These are phyloP conservation scores for Cephalophus harveyi DNA, from an alignment of 2,113 vertebrate genomes.

Conservation along the genomic window DNA sequence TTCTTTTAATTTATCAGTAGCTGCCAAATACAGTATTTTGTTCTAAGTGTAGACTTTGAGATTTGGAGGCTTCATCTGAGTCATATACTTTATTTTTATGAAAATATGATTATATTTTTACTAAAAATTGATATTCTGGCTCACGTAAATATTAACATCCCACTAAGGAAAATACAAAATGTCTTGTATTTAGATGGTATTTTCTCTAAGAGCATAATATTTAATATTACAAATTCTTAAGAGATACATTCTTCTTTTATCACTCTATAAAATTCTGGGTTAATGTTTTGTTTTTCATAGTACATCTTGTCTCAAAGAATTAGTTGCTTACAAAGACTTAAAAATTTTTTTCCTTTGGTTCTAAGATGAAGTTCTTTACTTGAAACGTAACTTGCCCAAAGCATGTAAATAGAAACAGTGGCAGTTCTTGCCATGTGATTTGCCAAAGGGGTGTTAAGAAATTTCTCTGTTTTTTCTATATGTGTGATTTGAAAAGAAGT, in stretches of 20 bases:
- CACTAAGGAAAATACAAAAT: neutral
- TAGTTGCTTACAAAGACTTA: conserved; percentile 40
- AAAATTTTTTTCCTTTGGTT: conserved; percentile 49
- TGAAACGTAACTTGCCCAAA: conserved; percentile 72
- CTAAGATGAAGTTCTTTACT: conserved; percentile 61
- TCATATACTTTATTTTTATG: neutral
- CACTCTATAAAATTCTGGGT: neutral
- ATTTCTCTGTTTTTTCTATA: conserved; percentile 77
- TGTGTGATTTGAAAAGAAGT: conserved; percentile 84
- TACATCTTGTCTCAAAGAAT: conserved; percentile 51
- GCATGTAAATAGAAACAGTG: conserved; percentile 79
- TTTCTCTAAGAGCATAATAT: neutral
- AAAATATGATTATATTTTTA: conserved; percentile 13
- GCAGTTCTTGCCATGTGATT: conserved; percentile 73
- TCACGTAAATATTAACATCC: neutral
- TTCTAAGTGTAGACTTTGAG: neutral
- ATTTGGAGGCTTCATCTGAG: neutral
- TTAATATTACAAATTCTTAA: neutral
- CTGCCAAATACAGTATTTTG: neutral
- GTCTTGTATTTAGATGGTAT: neutral
- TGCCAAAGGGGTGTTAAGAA: conserved; percentile 82
- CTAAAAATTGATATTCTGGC: neutral
- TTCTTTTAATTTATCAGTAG: neutral
- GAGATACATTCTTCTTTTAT: neutral
- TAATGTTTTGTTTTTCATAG: neutral